A percentile compares a stretch with the other conserved stretches of the same genome.
Conservation (phyloP, 2,888 invertebrate genomes). For the Eristalis pertinax region DNA sequence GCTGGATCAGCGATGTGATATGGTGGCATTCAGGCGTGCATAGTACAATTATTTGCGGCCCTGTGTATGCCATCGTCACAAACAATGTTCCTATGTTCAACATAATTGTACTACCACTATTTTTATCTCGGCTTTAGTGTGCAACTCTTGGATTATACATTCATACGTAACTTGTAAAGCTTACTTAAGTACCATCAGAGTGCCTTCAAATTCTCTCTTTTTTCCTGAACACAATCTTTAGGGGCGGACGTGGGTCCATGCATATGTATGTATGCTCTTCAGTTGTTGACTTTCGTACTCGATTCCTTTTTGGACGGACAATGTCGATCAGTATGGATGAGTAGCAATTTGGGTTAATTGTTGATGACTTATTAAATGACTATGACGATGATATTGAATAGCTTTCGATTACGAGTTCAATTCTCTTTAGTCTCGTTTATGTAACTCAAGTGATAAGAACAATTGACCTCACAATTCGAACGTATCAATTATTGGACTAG, state of each 20-base stretch:
- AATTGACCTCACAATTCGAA: neutral
- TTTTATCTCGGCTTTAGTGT: too few relatives aligned
- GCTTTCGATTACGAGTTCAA: neutral
- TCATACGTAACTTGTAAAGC: neutral
- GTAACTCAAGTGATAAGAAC: neutral
- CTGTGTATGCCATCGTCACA: neutral
- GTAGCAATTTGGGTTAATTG: neutral
- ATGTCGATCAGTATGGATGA: neutral
- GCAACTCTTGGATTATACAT: neutral
- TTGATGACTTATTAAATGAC: neutral
- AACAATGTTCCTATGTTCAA: neutral
- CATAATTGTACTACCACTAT: neutral
- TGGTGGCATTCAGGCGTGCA: neutral
- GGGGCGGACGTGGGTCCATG: neutral
- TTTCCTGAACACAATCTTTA: neutral
- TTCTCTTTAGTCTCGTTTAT: neutral
- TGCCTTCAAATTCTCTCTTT: neutral
- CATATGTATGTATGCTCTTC: neutral
- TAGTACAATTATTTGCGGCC: neutral
- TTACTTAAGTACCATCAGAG: neutral
- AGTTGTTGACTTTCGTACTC: neutral
- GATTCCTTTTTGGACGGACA: too few relatives aligned
- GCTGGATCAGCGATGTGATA: neutral
- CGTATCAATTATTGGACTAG: neutral
- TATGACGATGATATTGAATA: neutral